Evolutionary conservation across 2,888 invertebrate species (phyloP), one percentile per base, ranked within the genome.

Genomic region (Anagyrus pseudococci): DNA sequence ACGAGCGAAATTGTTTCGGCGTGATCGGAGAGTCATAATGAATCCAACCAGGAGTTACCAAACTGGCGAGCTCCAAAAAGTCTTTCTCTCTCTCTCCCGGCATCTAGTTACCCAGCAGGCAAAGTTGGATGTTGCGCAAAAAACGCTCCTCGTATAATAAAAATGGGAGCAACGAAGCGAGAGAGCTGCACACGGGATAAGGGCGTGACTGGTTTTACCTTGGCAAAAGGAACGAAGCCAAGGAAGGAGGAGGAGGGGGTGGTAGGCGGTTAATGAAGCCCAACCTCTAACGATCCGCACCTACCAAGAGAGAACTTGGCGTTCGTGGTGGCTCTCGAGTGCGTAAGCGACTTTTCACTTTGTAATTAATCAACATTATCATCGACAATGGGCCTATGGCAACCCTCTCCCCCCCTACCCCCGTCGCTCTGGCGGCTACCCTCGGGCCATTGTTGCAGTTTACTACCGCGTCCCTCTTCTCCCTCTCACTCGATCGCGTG

Each of bases 291-390:
- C 55, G 64, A 64, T 53, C 56, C 26, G 37, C 46, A 15, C 13
- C 17, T n/a, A n/a, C n/a, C 46, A 23, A 13, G n/a, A 49, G 19
- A n/a, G n/a, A n/a, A n/a, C n/a, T n/a, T 10, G 26, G 22, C 7
- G 17, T 29, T 25, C 19, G 49, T 49, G 66, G 58, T 63, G 62
- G 60, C 68, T 68, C 68, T n/a, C n/a, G n/a, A n/a, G n/a, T n/a
- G n/a, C n/a, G n/a, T 71, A 72, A 70, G 71, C 71, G 70, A 71
- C 66, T 74, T 74, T 71, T 72, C 69, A 69, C 69, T 72, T 74
- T 68, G 70, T 74, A 76, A 78, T 79, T 78, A 78, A 79, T 78
- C 77, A 78, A 78, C 75, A 79, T 77, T 78, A 78, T 73, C 75
- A 75, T 73, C 73, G 73, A 77, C 77, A 77, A 78, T 76, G 67